These are phyloP conservation scores for Halcyon badia DNA, from an alignment of 2,797 vertebrate species.

Conservation along the genomic window DNA sequence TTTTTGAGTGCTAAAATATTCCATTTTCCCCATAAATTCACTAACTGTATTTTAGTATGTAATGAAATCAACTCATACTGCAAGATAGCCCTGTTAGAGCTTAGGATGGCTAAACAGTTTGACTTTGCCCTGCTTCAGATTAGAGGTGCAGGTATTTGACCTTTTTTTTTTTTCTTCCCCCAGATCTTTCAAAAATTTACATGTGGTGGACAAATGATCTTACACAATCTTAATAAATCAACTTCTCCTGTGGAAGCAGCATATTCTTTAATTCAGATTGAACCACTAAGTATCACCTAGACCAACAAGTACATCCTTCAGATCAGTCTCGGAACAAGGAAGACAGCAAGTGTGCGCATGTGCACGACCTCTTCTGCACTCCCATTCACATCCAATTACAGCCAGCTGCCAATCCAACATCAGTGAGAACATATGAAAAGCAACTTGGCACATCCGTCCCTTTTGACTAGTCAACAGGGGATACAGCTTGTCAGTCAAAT, in stretches of 20 bases:
- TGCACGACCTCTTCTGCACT: not conserved
- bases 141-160: not conserved
- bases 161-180: not conserved
- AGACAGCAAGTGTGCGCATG: not conserved
- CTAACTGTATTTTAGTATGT: not conserved
- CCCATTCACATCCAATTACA: constrained; percentile 34
- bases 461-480: constrained; percentile 7
- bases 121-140: not conserved
- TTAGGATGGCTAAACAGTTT: not conserved
- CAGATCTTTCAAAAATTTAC: not conserved
- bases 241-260: not conserved
- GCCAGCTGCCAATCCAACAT: constrained; percentile 20
- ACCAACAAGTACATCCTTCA: not conserved
- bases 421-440: constrained; percentile 7
- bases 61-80: not conserved
- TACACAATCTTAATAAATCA: not conserved
- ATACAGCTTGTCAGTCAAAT: constrained; percentile 32
- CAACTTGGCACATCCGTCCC: constrained; percentile 18
- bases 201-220: not conserved
- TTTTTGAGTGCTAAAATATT: not conserved
- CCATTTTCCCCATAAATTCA: not conserved
- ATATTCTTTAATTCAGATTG: not conserved
- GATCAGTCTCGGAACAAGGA: not conserved
- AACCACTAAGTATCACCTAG: not conserved
- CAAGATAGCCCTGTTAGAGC: not conserved